phyloP scores from a whole-genome alignment of 2,888 invertebrate genomes.

The Platerodrilus igneus region DNA sequence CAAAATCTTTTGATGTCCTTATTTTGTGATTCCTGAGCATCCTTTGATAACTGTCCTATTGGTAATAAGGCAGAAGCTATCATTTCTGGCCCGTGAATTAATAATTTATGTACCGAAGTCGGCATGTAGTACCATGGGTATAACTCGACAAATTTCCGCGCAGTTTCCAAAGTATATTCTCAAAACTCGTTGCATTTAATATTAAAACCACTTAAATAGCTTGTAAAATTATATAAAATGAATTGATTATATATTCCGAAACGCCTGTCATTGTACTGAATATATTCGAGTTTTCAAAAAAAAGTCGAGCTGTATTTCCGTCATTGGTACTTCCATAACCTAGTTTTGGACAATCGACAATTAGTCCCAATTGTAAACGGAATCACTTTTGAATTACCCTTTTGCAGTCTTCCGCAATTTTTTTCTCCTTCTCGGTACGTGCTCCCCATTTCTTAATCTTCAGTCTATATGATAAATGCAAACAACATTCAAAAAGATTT shows the following conservation, averaged over 20 bases:
- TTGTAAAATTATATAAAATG: slow-evolving; percentile 29
- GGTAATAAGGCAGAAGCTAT: slow-evolving; percentile 29
- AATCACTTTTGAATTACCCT: no score
- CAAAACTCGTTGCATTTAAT: slow-evolving; percentile 29
- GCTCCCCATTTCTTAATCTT: slow-evolving; percentile 34
- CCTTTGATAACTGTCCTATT: slow-evolving; percentile 33
- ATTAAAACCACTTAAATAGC: slow-evolving; percentile 27
- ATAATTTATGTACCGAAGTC: slow-evolving; percentile 33
- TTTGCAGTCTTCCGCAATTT: no score
- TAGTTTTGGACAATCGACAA: slow-evolving; percentile 28
- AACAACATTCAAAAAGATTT: slow-evolving; percentile 35
- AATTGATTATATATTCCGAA: slow-evolving; percentile 29
- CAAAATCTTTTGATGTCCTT: slow-evolving; percentile 20
- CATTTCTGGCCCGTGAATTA: slow-evolving; percentile 29
- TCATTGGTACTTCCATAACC: slow-evolving; percentile 30
- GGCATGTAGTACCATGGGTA: slow-evolving; percentile 38
- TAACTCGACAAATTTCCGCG: slow-evolving; percentile 20
- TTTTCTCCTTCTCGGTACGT: slow-evolving; percentile 35
- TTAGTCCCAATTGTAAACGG: no score
- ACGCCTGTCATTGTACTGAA: slow-evolving; percentile 34
- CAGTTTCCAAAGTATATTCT: slow-evolving; percentile 25
- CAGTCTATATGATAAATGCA: slow-evolving; percentile 35
- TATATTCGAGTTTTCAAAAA: slow-evolving; percentile 28
- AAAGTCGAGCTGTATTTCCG: slow-evolving; percentile 29
- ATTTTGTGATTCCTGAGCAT: slow-evolving; percentile 36